These are phyloP conservation scores for Cremastinae sp. DNA, from an alignment of 2,888 invertebrate species.

Conservation along the genomic window DNA sequence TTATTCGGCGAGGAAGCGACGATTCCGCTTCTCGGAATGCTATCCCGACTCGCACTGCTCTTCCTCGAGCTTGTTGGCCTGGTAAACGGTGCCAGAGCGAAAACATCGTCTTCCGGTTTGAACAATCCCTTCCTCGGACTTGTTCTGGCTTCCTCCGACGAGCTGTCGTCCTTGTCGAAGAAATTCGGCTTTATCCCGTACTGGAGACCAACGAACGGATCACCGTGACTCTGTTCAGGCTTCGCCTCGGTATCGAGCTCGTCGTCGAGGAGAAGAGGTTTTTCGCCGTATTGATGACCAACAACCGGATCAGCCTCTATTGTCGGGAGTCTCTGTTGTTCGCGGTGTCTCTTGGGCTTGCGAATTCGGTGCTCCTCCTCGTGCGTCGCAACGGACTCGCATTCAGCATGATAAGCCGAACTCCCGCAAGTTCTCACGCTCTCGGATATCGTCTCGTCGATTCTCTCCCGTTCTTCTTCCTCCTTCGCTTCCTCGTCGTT, in stretches of 20 bases:
- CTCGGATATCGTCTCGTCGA: constrained; percentile 83
- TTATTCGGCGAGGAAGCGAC: constrained; percentile 64
- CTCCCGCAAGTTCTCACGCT: constrained; percentile 86
- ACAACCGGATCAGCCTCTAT: constrained; percentile 81
- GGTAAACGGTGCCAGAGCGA: constrained; percentile 86
- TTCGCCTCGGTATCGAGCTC: constrained; percentile 85
- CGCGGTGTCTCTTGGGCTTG: constrained; percentile 78
- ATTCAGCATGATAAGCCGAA: constrained; percentile 87
- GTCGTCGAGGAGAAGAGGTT: constrained; percentile 88
- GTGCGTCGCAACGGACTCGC: constrained; percentile 86
- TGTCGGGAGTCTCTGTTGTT: constrained; percentile 74
- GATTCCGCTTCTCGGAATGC: constrained; percentile 52
- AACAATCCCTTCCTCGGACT: constrained; percentile 66
- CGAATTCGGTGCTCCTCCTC: constrained; percentile 82
- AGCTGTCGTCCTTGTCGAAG: constrained; percentile 81
- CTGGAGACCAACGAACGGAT: constrained; percentile 85
- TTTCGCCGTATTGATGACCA: constrained; percentile 88
- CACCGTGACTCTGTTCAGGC: constrained; percentile 80
- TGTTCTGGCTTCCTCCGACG: constrained; percentile 69
- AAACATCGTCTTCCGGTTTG: constrained; percentile 83
- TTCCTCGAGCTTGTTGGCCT: constrained; percentile 72
- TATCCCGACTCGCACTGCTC: constrained; percentile 66
- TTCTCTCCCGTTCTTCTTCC: constrained; percentile 75
- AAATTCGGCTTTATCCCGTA: constrained; percentile 86
- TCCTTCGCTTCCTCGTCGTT: constrained; percentile 79